phyloP scores from a whole-genome alignment of 2,113 vertebrate genomes.

The Phainopepla nitens region DNA sequence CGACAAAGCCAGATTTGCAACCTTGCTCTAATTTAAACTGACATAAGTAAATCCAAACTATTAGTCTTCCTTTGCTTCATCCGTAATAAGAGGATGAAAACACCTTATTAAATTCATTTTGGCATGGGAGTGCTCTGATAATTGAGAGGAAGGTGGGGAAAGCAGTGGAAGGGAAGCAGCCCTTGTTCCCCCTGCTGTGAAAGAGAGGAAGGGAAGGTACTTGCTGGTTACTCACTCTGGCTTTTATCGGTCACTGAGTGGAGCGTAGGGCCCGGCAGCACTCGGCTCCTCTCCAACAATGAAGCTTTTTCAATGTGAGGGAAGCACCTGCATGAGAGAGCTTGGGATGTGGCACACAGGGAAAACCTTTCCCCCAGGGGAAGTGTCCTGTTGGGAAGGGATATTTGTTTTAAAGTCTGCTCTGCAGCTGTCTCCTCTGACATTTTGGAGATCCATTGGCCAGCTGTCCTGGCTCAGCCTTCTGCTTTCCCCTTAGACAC shows the following conservation, averaged over 20 bases:
- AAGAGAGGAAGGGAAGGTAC: background rate
- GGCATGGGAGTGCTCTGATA: accelerated
- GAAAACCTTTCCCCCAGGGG: too few species aligned
- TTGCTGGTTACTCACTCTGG: background rate
- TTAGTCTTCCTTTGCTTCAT: background rate
- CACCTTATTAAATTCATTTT: background rate
- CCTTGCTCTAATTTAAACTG: background rate
- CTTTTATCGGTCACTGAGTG: accelerated
- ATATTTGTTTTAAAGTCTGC: background rate
- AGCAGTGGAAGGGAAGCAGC: background rate
- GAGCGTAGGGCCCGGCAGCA: accelerated
- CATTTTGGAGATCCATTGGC: background rate
- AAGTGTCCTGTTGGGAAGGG: background rate
- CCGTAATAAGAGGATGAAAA: background rate
- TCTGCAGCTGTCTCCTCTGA: background rate
- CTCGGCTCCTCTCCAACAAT: accelerated
- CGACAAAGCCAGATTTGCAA: accelerated
- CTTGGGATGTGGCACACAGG: background rate
- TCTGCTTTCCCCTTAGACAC: accelerated
- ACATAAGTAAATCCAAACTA: background rate
- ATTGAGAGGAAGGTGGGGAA: background rate
- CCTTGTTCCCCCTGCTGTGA: background rate
- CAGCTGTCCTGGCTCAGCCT: background rate
- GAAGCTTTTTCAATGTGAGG: accelerated
- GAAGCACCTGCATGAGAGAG: background rate